A percentile compares a stretch with the other conserved stretches of the same genome.
Evolutionary conservation across 2,797 vertebrate species (phyloP).

Genomic region (Muraenolepis orangiensis): DNA sequence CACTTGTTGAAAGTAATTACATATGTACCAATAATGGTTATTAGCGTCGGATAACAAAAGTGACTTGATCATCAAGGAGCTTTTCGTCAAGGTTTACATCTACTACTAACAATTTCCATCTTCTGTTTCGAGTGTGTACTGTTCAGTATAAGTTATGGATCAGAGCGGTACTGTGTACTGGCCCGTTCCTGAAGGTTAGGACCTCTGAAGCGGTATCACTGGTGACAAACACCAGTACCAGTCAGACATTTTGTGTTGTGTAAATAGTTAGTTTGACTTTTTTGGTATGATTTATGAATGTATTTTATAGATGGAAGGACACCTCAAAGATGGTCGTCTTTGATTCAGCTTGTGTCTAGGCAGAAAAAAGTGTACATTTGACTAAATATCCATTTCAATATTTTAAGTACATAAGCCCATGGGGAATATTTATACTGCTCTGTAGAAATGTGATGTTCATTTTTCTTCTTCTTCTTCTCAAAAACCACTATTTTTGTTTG

Average conservation of each 20-base stretch:
- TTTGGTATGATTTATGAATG: slow-evolving; percentile 9
- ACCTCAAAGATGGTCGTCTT: neutral
- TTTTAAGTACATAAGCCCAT: slow-evolving; percentile 26
- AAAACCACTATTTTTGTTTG: slow-evolving; percentile 11
- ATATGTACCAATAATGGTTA: neutral
- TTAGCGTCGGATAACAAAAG: neutral
- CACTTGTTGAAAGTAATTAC: neutral
- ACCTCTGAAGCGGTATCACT: neutral
- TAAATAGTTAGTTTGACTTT: slow-evolving; percentile 5
- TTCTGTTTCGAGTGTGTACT: neutral
- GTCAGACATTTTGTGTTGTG: slow-evolving; percentile 1
- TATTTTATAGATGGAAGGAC: slow-evolving; percentile 30
- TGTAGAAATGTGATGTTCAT: slow-evolving; percentile 25
- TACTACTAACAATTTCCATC: neutral
- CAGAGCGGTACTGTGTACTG: neutral
- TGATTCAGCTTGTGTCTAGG: slow-evolving; percentile 1
- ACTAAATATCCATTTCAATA: slow-evolving; percentile 23
- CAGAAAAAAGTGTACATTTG: slow-evolving; percentile 6
- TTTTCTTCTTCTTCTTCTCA: no score
- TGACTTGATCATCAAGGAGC: neutral
- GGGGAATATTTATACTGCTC: slow-evolving; percentile 16
- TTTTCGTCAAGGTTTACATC: neutral
- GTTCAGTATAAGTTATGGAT: neutral
- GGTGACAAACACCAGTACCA: neutral
- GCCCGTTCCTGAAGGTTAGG: neutral